These are phyloP conservation scores for Macrotrachela quadricornifera DNA, from an alignment of 1,140 invertebrate species.

Conservation along the genomic window DNA sequence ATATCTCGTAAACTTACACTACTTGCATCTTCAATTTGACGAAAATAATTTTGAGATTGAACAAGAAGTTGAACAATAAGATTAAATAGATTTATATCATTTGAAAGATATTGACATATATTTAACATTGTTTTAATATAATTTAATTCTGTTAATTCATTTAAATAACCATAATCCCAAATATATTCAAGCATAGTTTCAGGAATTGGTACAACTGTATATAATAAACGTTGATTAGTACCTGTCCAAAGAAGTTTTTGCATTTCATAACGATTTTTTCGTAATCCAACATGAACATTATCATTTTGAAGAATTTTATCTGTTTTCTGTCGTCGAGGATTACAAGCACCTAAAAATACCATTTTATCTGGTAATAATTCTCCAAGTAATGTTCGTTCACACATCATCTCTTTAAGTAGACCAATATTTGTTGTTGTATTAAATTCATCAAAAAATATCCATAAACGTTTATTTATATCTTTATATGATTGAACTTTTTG, in stretches of 20 bases:
- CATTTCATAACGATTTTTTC: neutral
- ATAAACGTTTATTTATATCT: conserved; percentile 8
- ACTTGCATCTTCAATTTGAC: conserved; percentile 5
- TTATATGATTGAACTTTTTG: neutral
- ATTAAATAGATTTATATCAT: no score
- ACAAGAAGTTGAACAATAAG: neutral
- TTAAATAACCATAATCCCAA: conserved; percentile 15
- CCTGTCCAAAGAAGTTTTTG: conserved; percentile 13
- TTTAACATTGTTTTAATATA: conserved; percentile 13
- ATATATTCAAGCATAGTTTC: conserved; percentile 15
- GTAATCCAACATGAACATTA: no score
- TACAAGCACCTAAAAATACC: no score
- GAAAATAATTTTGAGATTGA: conserved; percentile 12
- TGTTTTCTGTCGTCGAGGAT: no score
- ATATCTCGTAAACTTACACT: conserved; percentile 17
- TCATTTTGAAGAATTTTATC: no score
- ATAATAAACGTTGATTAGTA: conserved; percentile 12
- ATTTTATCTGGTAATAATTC: neutral
- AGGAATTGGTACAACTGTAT: conserved; percentile 14
- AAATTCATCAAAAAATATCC: conserved; percentile 24
- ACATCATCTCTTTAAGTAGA: conserved; percentile 24
- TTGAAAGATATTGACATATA: neutral
- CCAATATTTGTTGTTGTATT: conserved; percentile 26
- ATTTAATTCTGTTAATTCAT: conserved; percentile 11
- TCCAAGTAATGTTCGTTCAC: conserved; percentile 16